These are phyloP conservation scores for Priocnemis perturbator DNA, from an alignment of 2,888 invertebrate species.

Conservation along the genomic window DNA sequence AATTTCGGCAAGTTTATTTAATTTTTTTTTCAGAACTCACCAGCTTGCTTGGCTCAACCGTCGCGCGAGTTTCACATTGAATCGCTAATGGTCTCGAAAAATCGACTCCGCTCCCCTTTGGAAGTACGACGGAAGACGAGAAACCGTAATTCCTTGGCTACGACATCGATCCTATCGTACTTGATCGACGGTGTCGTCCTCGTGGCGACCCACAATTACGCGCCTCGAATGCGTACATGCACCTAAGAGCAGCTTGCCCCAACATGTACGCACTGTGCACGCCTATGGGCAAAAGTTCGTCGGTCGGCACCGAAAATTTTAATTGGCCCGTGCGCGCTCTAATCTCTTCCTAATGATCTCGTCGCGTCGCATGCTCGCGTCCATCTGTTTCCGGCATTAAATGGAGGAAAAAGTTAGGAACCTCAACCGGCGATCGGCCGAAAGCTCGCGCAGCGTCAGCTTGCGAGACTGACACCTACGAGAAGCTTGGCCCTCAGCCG, in stretches of 20 bases:
- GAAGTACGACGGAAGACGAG: constrained; percentile 4
- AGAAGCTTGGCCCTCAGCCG: too few species aligned
- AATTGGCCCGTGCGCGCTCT: constrained; percentile 43
- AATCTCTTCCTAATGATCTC: constrained; percentile 50
- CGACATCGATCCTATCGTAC: constrained; percentile 44
- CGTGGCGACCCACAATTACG: constrained; percentile 41
- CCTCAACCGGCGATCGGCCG: neutral
- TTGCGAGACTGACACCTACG: too few species aligned
- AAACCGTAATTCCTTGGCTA: constrained; percentile 35
- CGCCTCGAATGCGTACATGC: constrained; percentile 25
- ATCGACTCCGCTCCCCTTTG: neutral
- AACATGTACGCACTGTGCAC: constrained; percentile 3
- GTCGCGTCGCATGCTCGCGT: constrained; percentile 23
- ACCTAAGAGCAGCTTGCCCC: constrained; percentile 1
- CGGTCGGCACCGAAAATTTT: constrained; percentile 47
- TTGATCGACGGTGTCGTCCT: constrained; percentile 48
- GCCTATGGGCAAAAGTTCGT: constrained; percentile 4
- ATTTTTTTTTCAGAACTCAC: too few species aligned
- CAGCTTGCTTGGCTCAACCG: neutral
- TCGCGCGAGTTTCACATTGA: neutral
- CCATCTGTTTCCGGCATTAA: constrained; percentile 51
- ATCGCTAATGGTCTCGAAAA: constrained; percentile 6
- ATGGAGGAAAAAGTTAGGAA: constrained; percentile 17
- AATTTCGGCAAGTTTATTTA: too few species aligned
- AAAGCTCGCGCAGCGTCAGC: neutral